Conservation (phyloP, 2,113 vertebrate genomes). For the Trachemys scripta region DNA sequence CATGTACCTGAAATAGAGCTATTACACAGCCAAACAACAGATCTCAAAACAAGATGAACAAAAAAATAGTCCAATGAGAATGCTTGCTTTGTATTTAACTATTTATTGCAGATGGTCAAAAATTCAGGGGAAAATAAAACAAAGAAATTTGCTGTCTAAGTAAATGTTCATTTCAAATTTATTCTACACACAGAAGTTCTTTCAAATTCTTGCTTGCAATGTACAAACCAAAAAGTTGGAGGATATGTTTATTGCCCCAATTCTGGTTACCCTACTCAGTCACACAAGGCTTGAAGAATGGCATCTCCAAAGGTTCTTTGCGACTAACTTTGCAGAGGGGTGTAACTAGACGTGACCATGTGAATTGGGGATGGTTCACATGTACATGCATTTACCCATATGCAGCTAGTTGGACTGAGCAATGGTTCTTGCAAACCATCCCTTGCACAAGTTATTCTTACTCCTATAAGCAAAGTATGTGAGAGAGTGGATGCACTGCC, state of each 20-base stretch:
- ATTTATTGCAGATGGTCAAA: conserved; percentile 43
- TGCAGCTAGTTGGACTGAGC: neutral
- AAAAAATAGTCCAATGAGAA: neutral
- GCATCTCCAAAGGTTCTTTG: neutral
- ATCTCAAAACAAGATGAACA: conserved; percentile 43
- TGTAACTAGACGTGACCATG: neutral
- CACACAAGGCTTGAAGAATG: neutral
- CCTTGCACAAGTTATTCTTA: neutral
- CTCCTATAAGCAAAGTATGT: neutral
- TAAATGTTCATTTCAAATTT: neutral
- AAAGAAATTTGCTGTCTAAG: neutral
- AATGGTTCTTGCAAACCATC: neutral
- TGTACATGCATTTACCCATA: neutral
- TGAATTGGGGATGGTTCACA: neutral
- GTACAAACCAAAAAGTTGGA: neutral
- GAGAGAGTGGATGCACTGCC: neutral
- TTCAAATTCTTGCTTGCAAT: neutral
- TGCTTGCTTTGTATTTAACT: neutral
- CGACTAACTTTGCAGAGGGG: neutral
- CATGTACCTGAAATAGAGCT: conserved; percentile 19
- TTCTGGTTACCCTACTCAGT: neutral
- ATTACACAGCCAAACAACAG: conserved; percentile 39
- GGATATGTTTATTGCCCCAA: neutral
- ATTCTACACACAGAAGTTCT: neutral
- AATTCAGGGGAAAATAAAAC: neutral